Evolutionary conservation across 2,888 invertebrate species (phyloP), one percentile per base, ranked within the genome.

Genomic region (Cryptophagus acutangulus): DNA sequence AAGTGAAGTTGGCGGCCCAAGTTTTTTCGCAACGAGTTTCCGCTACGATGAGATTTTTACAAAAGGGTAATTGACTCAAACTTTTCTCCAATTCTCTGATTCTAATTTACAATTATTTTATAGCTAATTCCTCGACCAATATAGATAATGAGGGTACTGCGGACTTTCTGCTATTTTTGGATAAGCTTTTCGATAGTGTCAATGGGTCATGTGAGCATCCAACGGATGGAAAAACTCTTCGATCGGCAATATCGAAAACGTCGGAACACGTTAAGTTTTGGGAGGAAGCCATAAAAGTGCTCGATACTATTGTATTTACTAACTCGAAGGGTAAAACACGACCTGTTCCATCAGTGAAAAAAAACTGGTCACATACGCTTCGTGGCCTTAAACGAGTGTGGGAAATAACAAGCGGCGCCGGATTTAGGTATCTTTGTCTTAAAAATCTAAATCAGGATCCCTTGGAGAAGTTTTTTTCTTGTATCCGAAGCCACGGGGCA

Each of bases 171-270:
- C 12, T 38, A 2, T 49, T 47, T 37, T 4, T 44, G 6, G 46
- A 49, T 14, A 41, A 48, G 18, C 15, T 48, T 10, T 48, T 48
- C 26, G 48, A 47, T 17, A 36, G 41, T 17, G 31, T 43, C 9
- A 48, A 48, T 38, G 48, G 48, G 10, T 15, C 40, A 10, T 3
- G 3, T 5, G 3, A 28, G 6, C 12, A 39, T 5, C 40, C 40
- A n/a, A 13, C 13, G 20, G 15, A 39, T 28, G 40, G 40, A 17
- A 40, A 40, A 28, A 3, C 15, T 4, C 20, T 40, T n/a, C 4
- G 40, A 17, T 28, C 36, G n/a, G 40, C 40, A 3, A 16, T 40
- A n/a, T 17, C 26, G 2, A 15, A 14, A 4, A 15, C 13, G 3
- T 26, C 40, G 2, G 4, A 3, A 8, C 40, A 40, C 25, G 5